Base-by-base conservation (phyloP, 2,888 invertebrate genomes). In the Drosophila longiperda region DNA sequence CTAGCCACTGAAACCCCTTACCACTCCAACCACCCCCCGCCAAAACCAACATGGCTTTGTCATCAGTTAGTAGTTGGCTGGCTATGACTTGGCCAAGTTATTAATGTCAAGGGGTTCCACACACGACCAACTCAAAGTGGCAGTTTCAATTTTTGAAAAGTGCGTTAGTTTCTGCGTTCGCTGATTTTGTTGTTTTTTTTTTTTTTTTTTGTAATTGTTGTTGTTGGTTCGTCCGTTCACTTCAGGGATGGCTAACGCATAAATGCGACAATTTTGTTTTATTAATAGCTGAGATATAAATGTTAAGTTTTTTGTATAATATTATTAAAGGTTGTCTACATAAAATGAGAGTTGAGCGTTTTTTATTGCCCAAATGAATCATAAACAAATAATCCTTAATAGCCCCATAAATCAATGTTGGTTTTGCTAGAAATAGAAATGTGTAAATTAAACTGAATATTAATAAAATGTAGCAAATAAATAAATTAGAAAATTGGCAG, bases 101-200 rank as follows among this genome's bases (percentile, higher is more conserved):
- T 89, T 87, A 87, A 87, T 87, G 87, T 87, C 87, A 87, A 87
- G 87, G 87, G 90, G 87, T 88, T 89, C 90, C 73, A 87, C 90
- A 87, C 90, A 89, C 87, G 84, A 83, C 84, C 76, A 68, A 58
- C 55, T 66, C 66, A 38, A 62, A 78, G 73, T 36, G 61, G 60
- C 66, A 29, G 55, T 59, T 69, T 63, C 38, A 34, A 65, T 53
- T 50, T 83, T 85, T 75, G 65, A 87, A 87, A 89, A 87, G 90
- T 87, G 87, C 87, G 87, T 89, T 86, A 81, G 81, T 77, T 89
- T 89, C 88, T 87, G 83, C 83, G 75, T 75, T 64, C 40, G 32
- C 52, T 45, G 33, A 29, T 49, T 62, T 59, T n/a, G 12, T 17
- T 49, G 8, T 15, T 26, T 26, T 26, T 23, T 23, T 23, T 26